These are phyloP conservation scores for Melinaea marsaeus DNA, from an alignment of 2,888 invertebrate species.

Conservation along the genomic window DNA sequence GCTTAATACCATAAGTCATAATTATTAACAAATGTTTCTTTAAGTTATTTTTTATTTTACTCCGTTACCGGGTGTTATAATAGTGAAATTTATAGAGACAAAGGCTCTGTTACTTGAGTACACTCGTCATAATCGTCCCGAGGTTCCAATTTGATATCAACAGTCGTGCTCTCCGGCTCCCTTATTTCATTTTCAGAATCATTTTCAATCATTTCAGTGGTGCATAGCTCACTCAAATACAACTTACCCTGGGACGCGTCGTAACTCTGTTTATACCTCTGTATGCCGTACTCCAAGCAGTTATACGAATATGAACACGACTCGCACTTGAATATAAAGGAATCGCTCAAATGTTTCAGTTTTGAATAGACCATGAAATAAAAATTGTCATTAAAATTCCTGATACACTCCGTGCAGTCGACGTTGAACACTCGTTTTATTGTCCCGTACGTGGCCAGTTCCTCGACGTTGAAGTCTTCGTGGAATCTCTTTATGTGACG, in stretches of 20 bases:
- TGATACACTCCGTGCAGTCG: slow-evolving; percentile 57
- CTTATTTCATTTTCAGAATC: slow-evolving; percentile 45
- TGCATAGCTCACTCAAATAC: slow-evolving; percentile 62
- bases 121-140: slow-evolving; percentile 12
- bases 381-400: slow-evolving; percentile 49
- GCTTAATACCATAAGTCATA: no score
- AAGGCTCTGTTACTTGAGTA: slow-evolving; percentile 40
- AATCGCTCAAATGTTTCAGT: slow-evolving; percentile 45
- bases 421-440: slow-evolving; percentile 41
- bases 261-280: slow-evolving; percentile 43
- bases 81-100: slow-evolving; percentile 8
- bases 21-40: no score
- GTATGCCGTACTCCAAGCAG: slow-evolving; percentile 52
- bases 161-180: slow-evolving; percentile 53
- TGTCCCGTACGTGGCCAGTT: slow-evolving; percentile 50
- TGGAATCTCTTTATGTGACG: slow-evolving; percentile 66
- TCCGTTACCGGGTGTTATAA: no score
- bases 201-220: slow-evolving; percentile 59
- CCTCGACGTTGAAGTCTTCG: slow-evolving; percentile 53
- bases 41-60: no score
- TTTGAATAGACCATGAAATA: slow-evolving; percentile 44
- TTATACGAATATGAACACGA: slow-evolving; percentile 46
- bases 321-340: slow-evolving; percentile 53
- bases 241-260: slow-evolving; percentile 47
- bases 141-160: slow-evolving; percentile 44